These are phyloP conservation scores for Psittacus erithacus DNA, from an alignment of 2,113 vertebrate genomes.

Conservation along the genomic window DNA sequence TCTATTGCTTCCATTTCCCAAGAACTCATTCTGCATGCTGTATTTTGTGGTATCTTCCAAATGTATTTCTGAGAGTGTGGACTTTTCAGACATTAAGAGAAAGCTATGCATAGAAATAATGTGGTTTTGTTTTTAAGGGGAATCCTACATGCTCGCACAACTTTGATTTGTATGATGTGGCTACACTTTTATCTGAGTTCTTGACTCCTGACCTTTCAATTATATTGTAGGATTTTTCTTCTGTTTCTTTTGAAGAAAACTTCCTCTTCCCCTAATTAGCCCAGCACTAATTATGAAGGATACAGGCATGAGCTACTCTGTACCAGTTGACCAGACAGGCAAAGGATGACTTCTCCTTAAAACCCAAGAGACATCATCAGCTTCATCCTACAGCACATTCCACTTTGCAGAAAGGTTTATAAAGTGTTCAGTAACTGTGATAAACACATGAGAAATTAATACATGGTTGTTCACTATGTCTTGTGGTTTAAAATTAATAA, in stretches of 20 bases:
- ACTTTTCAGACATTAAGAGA: background rate
- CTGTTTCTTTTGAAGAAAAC: background rate
- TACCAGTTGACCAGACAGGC: background rate
- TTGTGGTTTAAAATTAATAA: background rate
- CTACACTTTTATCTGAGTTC: background rate
- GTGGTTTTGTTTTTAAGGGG: background rate
- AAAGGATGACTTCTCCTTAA: background rate
- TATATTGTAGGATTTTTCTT: background rate
- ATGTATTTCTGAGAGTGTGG: background rate
- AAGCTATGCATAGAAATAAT: background rate
- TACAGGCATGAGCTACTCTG: background rate
- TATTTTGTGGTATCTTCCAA: background rate
- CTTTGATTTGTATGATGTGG: background rate
- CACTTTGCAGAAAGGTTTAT: background rate
- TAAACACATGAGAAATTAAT: accelerated
- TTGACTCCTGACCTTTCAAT: background rate
- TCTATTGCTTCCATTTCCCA: background rate
- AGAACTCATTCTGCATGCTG: background rate
- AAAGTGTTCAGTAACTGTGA: background rate
- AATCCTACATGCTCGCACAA: accelerated
- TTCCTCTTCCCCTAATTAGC: background rate
- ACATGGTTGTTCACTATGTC: background rate
- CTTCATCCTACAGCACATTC: background rate
- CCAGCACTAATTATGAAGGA: background rate
- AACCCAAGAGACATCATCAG: background rate